Evolutionary conservation across 1,140 invertebrate species (phyloP), one percentile per base, ranked within the genome.

Genomic region (Euglossa dilemma): DNA sequence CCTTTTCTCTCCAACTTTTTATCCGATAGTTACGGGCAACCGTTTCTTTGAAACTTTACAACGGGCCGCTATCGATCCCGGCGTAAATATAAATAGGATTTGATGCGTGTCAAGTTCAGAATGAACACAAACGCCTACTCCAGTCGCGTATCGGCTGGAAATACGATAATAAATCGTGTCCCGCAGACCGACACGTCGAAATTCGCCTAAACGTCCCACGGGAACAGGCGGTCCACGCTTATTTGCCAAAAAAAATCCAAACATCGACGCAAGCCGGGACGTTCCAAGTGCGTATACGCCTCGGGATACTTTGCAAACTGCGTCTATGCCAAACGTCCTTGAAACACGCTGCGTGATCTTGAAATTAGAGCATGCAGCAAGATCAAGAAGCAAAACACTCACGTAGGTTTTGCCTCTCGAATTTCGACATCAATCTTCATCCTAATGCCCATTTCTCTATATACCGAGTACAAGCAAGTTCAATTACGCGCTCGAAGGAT

Each of bases 61-160:
- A 8, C 61, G 63, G 20, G 28, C n/a, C 28, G 23, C 63, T 11
- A 87, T 87, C 80, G 86, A 87, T 87, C 73, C 28, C 54, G 20
- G 36, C 20, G 73, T 56, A 84, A 83, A 64, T 76, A 87, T 79
- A 87, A 87, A 87, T 87, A 87, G 85, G 23, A 71, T 84, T 36
- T 69, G 52, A 67, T 74, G 71, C 61, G 45, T 54, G 45, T 50
- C 56, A 45, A 45, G 61, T 75, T 75, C 54, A 43, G 63, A 74
- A 43, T 64, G 12, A 25, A 45, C 59, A 56, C 16, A 4, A 36
- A 50, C 28, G 47, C 69, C 57, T 56, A 75, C 43, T 45, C 43
- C 12, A 14, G 61, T 43, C 28, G 11, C 18, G 45, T 56, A 69
- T 23, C 66, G 50, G 14, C 14, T 78, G 43, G 23, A 67, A 75